Evolutionary conservation across 1,140 invertebrate genomes (phyloP).

Genomic region (Helicoverpa zea): DNA sequence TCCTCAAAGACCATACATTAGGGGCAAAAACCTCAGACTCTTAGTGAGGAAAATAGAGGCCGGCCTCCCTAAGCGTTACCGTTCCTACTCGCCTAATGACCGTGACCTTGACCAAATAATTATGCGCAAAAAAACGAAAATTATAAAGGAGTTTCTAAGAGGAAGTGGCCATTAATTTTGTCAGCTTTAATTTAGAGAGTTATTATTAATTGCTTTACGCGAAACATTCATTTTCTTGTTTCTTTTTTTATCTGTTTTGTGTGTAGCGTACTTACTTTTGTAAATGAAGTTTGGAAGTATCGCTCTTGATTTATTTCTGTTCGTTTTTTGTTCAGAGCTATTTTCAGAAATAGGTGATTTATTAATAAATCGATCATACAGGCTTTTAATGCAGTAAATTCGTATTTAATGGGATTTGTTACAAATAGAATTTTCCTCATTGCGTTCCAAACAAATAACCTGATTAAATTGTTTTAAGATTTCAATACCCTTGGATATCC

Average conservation of each 20-base stretch:
- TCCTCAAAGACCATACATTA: background rate
- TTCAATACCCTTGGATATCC: too few relatives aligned
- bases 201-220: conserved; percentile 27
- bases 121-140: conserved; percentile 13
- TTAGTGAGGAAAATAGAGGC: background rate
- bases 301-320: background rate
- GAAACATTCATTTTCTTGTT: background rate
- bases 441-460: too few relatives aligned
- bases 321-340: background rate
- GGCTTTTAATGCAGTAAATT: too few relatives aligned
- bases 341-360: background rate
- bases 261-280: background rate
- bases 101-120: conserved; percentile 1
- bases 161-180: conserved; percentile 26
- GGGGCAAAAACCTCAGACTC: conserved; percentile 2
- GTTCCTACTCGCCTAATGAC: conserved; percentile 1
- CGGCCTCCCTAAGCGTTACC: background rate
- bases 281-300: background rate
- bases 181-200: conserved; percentile 31
- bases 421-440: too few relatives aligned
- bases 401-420: too few relatives aligned
- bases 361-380: too few relatives aligned
- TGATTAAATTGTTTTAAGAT: too few relatives aligned
- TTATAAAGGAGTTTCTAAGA: conserved; percentile 8
- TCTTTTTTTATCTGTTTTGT: background rate